phyloP scores from a whole-genome alignment of 2,113 vertebrate species.

The Corapipo altera region DNA sequence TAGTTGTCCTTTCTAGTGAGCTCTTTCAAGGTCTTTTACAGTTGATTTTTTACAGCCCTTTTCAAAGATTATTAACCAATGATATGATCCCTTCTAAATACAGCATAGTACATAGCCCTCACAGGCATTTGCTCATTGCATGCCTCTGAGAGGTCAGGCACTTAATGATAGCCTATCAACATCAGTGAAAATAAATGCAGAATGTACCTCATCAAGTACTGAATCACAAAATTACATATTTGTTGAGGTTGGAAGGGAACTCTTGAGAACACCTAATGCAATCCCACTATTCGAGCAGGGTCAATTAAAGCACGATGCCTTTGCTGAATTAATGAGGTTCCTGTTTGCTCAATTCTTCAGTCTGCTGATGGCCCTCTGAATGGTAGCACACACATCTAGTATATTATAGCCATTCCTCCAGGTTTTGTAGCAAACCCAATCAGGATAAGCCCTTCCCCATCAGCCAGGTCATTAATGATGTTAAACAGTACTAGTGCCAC shows the following conservation, averaged over 20 bases:
- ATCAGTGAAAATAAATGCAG: not conserved
- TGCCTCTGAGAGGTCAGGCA: not conserved
- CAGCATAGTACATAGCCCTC: not conserved
- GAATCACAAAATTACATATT: not conserved
- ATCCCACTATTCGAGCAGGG: not conserved
- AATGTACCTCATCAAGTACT: not conserved
- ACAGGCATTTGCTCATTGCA: not conserved
- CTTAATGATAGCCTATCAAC: not conserved
- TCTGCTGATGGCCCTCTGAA: not conserved
- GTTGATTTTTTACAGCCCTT: not conserved
- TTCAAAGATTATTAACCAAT: not conserved
- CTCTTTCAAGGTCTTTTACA: not conserved
- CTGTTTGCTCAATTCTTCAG: not conserved
- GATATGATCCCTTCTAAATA: not conserved
- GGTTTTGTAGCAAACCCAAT: not conserved
- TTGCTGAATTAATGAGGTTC: not conserved
- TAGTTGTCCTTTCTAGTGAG: not conserved
- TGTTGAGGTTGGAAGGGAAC: not conserved
- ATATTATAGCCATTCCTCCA: not conserved
- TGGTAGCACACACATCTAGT: not conserved
- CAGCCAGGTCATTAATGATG: not conserved
- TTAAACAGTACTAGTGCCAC: not conserved
- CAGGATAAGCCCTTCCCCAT: not conserved
- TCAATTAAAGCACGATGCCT: not conserved
- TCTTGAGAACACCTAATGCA: not conserved